A percentile compares a stretch with the other conserved stretches of the same genome.
These are phyloP conservation scores for Heteractis magnifica DNA, from an alignment of 92 coral and sea anemone genomes.

Conservation along the genomic window DNA sequence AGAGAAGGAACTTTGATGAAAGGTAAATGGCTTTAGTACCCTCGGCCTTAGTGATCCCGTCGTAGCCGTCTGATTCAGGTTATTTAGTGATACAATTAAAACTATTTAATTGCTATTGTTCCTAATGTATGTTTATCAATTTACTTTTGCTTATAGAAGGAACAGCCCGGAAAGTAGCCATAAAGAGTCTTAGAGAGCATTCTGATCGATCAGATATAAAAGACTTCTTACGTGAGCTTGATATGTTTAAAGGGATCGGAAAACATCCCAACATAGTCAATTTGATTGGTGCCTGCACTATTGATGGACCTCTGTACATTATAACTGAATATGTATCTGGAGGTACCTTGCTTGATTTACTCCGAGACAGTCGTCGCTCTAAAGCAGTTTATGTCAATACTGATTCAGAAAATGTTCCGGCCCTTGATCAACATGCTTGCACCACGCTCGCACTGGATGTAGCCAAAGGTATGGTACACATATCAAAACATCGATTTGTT, in stretches of 20 bases:
- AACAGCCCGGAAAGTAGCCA: constrained; percentile 40
- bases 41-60: neutral
- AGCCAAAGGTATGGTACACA: constrained; percentile 59
- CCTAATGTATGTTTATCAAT: neutral
- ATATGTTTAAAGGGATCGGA: constrained; percentile 53
- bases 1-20: constrained; percentile 31
- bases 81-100: neutral
- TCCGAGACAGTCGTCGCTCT: constrained; percentile 38
- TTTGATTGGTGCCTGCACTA: constrained; percentile 52
- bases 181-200: constrained; percentile 39
- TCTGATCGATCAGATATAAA: constrained; percentile 46
- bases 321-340: constrained; percentile 56
- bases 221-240: constrained; percentile 50
- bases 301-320: constrained; percentile 54
- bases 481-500: constrained; percentile 33
- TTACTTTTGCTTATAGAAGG: constrained; percentile 1
- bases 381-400: constrained; percentile 43
- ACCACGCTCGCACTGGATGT: constrained; percentile 57
- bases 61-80: neutral
- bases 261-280: constrained; percentile 50
- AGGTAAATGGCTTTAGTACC: constrained; percentile 1
- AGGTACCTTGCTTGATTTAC: constrained; percentile 49
- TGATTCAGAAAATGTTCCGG: neutral
- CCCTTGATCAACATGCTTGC: constrained; percentile 37
- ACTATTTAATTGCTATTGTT: neutral